phyloP scores from a whole-genome alignment of 2,797 vertebrate genomes.

The Ataeniobius toweri region DNA sequence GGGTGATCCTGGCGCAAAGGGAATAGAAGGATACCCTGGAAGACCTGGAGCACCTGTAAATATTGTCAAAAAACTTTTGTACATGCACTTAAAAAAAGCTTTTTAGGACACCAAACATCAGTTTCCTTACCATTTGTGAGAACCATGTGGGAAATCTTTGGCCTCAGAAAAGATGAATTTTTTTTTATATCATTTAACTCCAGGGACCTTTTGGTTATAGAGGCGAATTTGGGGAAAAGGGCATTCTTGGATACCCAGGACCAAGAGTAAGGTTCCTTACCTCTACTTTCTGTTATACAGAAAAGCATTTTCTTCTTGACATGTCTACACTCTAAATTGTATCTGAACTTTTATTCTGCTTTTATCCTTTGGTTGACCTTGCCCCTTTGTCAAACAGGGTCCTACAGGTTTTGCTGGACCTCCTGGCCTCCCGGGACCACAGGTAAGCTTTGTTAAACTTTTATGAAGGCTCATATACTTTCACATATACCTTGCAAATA shows the following conservation, averaged over 20 bases:
- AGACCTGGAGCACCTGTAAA: conserved; percentile 82
- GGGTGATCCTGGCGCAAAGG: conserved; percentile 85
- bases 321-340: background rate
- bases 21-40: conserved; percentile 80
- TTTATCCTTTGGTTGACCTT: conserved; percentile 34
- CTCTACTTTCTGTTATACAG: rapidly evolving
- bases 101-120: background rate
- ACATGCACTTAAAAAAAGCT: background rate
- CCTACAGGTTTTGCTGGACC: conserved; percentile 84
- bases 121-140: background rate
- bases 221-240: conserved; percentile 90
- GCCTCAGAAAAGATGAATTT: background rate
- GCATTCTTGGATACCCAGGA: conserved; percentile 90
- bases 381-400: conserved; percentile 77
- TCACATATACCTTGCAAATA: background rate
- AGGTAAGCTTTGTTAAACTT: conserved; percentile 52
- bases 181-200: background rate
- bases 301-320: background rate
- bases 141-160: background rate
- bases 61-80: background rate
- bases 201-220: conserved; percentile 80
- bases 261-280: conserved; percentile 82
- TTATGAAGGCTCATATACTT: background rate
- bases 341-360: background rate
- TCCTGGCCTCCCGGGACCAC: conserved; percentile 79